Percentiles rank a stretch among this genome's conserved stretches.
These are phyloP conservation scores for Sparus aurata DNA, from an alignment of 2,797 vertebrate genomes.

Conservation along the genomic window DNA sequence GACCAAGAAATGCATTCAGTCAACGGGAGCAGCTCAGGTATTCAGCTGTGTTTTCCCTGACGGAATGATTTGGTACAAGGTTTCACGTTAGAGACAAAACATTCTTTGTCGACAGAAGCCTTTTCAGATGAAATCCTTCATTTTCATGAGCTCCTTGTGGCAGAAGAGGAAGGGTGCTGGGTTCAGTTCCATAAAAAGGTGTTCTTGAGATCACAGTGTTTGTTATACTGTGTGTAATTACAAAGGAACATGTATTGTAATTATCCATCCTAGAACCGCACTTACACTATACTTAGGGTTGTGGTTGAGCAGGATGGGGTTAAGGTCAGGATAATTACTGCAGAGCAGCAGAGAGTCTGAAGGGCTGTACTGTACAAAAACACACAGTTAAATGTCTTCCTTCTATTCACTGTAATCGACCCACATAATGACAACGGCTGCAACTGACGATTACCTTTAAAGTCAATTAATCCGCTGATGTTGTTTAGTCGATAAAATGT, in stretches of 20 bases:
- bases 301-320: constrained; percentile 76
- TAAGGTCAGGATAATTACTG: constrained; percentile 75
- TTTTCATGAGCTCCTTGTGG: constrained; percentile 48
- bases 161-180: constrained; percentile 71
- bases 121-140: constrained; percentile 52
- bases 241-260: constrained; percentile 78
- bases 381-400: constrained; percentile 25
- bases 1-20: constrained; percentile 41
- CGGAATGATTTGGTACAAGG: constrained; percentile 14
- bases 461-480: no score
- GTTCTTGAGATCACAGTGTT: constrained; percentile 75
- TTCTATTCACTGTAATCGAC: constrained; percentile 45
- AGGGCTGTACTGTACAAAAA: constrained; percentile 30
- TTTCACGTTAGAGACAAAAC: constrained; percentile 23
- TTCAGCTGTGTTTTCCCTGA: constrained; percentile 8
- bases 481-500: no score
- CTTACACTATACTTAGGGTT: constrained; percentile 81
- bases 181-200: constrained; percentile 80
- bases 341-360: constrained; percentile 46
- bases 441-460: no score
- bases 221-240: constrained; percentile 78
- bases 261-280: constrained; percentile 79
- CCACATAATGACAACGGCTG: constrained; percentile 1
- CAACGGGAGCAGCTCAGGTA: constrained; percentile 20
- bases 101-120: constrained; percentile 29